Percentiles rank a stretch among this genome's conserved stretches.
Conservation (phyloP, 1,140 invertebrate genomes). For the Cydia splendana region DNA sequence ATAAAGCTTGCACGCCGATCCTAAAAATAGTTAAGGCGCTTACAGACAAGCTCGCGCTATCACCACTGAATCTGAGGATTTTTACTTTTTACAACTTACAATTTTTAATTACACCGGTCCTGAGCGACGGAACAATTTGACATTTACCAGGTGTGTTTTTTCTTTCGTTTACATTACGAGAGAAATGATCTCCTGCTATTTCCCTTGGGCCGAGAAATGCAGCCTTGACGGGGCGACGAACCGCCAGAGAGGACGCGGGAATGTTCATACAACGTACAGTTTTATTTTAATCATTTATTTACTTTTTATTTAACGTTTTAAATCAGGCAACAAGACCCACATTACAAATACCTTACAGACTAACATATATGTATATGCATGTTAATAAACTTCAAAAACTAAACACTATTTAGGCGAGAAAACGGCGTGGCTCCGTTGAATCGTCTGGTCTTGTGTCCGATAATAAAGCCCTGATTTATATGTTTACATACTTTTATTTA, state of each 20-base stretch:
- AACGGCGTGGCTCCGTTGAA: no score
- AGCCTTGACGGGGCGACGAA: constrained; percentile 61
- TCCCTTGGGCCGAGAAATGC: constrained; percentile 57
- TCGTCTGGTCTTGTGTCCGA: no score
- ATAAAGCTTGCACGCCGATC: not conserved
- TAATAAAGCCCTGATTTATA: no score
- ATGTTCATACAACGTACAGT: no score
- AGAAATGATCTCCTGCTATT: constrained; percentile 66
- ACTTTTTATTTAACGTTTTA: no score
- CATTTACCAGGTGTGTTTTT: constrained; percentile 51
- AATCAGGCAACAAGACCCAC: no score
- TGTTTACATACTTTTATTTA: no score
- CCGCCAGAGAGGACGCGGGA: constrained; percentile 38
- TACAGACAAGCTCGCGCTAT: constrained; percentile 10
- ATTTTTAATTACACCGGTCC: constrained; percentile 16
- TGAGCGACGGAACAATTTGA: constrained; percentile 43
- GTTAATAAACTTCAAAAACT: no score
- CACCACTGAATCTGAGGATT: not conserved
- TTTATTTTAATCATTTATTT: no score
- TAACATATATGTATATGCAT: no score
- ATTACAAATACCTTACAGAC: no score
- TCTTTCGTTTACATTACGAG: constrained; percentile 48
- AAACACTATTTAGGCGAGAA: no score
- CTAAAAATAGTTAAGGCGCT: constrained; percentile 1
- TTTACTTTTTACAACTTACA: not conserved